Conservation (phyloP, 2,113 vertebrate genomes). For the Clupea harengus region DNA sequence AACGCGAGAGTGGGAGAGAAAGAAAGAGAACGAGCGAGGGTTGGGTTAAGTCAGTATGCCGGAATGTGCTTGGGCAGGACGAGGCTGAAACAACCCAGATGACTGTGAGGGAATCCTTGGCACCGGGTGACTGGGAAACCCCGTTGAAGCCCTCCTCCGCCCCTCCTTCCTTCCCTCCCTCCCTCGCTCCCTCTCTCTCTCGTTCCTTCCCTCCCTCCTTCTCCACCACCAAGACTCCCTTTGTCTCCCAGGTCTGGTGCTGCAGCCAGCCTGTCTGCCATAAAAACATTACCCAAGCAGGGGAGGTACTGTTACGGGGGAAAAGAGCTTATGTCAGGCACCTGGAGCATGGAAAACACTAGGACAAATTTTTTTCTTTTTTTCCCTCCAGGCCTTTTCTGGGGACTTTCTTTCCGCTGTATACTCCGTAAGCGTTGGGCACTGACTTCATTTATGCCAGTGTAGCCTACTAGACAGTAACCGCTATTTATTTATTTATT, state of each 20-base stretch:
- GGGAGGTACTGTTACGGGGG: slow-evolving; percentile 36
- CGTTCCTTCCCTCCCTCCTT: slow-evolving; percentile 41
- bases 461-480: not conserved
- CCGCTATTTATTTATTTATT: too few species aligned
- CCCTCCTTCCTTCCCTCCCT: slow-evolving; percentile 27
- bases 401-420: not conserved
- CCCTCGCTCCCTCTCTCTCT: slow-evolving; percentile 38
- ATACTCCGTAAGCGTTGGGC: not conserved
- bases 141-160: slow-evolving; percentile 56
- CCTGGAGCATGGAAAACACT: slow-evolving; percentile 62
- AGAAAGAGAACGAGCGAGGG: slow-evolving; percentile 33
- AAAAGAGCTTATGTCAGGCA: slow-evolving; percentile 59
- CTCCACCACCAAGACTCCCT: slow-evolving; percentile 53
- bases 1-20: slow-evolving; percentile 32
- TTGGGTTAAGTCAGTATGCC: slow-evolving; percentile 66
- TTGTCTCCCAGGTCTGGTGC: slow-evolving; percentile 52
- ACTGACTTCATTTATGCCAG: not conserved
- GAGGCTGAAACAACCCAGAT: slow-evolving; percentile 66
- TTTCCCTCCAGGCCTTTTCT: slow-evolving; percentile 25
- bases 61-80: slow-evolving; percentile 76
- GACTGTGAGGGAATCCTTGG: slow-evolving; percentile 81
- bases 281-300: slow-evolving; percentile 59
- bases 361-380: slow-evolving; percentile 45
- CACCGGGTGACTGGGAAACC: slow-evolving; percentile 70
- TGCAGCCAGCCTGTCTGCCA: slow-evolving; percentile 61